Conservation (phyloP, 2,797 vertebrate genomes). For the Epinephelus malabaricus region DNA sequence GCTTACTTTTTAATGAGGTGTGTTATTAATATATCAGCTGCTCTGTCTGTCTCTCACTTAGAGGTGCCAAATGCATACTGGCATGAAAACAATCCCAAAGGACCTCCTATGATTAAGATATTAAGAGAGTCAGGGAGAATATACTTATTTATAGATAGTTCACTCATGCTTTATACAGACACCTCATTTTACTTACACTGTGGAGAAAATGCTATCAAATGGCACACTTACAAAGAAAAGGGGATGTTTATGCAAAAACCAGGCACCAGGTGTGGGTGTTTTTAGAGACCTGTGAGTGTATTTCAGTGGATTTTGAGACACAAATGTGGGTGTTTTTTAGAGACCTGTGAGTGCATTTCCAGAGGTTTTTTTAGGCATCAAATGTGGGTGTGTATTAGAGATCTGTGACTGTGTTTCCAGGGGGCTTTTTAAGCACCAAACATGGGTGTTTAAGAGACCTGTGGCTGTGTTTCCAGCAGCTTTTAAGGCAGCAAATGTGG, state of each 20-base stretch:
- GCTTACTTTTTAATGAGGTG: constrained; percentile 34
- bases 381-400: too few species aligned
- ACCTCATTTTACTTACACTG: not conserved
- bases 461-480: too few species aligned
- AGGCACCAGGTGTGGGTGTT: not conserved
- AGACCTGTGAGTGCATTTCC: too few species aligned
- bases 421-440: too few species aligned
- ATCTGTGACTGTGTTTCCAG: too few species aligned
- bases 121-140: constrained; percentile 31
- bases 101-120: constrained; percentile 39
- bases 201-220: not conserved
- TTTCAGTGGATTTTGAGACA: too few species aligned
- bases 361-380: rapidly evolving
- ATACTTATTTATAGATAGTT: constrained; percentile 33
- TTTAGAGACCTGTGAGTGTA: too few species aligned
- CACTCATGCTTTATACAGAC: constrained; percentile 4
- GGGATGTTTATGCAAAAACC: not conserved
- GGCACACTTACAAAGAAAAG: not conserved
- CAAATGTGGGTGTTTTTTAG: too few species aligned
- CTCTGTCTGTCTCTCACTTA: constrained; percentile 30
- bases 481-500: too few species aligned
- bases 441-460: too few species aligned
- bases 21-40: constrained; percentile 31
- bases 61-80: constrained; percentile 29
- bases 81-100: constrained; percentile 42